A percentile compares a stretch with the other conserved stretches of the same genome.
phyloP scores from a whole-genome alignment of 2,888 invertebrate genomes.

The Antitype chi region DNA sequence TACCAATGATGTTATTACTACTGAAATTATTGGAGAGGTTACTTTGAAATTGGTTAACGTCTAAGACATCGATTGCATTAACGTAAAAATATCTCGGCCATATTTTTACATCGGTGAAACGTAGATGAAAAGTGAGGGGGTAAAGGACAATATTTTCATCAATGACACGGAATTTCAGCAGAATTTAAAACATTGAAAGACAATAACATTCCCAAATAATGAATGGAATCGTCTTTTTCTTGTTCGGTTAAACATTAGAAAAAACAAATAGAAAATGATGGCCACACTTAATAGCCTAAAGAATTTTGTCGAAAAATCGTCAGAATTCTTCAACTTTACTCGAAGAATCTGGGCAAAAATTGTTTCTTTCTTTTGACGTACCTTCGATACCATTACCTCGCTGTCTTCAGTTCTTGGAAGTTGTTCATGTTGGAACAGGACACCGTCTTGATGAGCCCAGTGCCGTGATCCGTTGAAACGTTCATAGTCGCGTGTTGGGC shows the following conservation, averaged over 20 bases:
- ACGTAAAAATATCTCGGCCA: too few relatives aligned
- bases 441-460: slow-evolving; percentile 59
- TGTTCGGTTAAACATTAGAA: background rate
- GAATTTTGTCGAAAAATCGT: slow-evolving; percentile 35
- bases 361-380: slow-evolving; percentile 48
- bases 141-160: background rate
- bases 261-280: background rate
- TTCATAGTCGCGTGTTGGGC: slow-evolving; percentile 82
- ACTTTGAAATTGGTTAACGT: background rate
- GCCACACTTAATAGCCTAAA: slow-evolving; percentile 31
- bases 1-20: slow-evolving; percentile 52
- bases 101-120: too few relatives aligned
- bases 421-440: slow-evolving; percentile 59
- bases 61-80: too few relatives aligned
- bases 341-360: slow-evolving; percentile 46
- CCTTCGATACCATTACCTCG: slow-evolving; percentile 40
- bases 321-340: slow-evolving; percentile 40
- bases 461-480: slow-evolving; percentile 78
- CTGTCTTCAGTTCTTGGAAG: slow-evolving; percentile 57
- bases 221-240: background rate
- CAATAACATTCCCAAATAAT: background rate
- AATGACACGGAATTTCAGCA: background rate
- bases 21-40: background rate
- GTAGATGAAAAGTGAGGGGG: background rate
- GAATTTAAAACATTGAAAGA: background rate